Base-by-base conservation (phyloP, 2,113 vertebrate genomes). In the Lichenostomus cassidix region DNA sequence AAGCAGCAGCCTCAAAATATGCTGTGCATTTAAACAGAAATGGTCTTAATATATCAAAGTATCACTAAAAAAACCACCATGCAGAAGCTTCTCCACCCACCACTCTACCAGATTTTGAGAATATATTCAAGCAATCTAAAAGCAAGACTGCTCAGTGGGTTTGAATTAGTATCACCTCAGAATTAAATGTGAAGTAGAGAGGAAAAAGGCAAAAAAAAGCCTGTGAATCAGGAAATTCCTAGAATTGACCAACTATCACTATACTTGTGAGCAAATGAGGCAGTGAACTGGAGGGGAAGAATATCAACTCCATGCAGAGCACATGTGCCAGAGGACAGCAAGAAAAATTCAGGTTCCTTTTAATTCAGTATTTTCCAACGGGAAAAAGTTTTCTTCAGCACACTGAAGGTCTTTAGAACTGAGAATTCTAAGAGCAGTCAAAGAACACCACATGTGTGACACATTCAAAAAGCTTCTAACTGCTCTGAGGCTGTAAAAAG, bases 291-390 rank as follows among this genome's bases (percentile, higher is more conserved):
- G 37, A 71, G 47, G 65, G 39, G 18, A 83, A 19, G 31, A 74
- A 25, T 0, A 64, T 1, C 22, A 44, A 39, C 12, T 28, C 63
- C 80, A 17, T 0, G 4, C 27, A 60, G 16, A 71, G 39, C 10
- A 31, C 39, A 11, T 0, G 2, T 47, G 56, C 24, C 77, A 78
- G 23, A 59, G n/a, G 16, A 58, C 44, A 75, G 63, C 3, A 79
- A 20, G 18, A 47, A 23, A 3, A 88, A 69, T 29, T 76, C 9
- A 10, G 3, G 31, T 31, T 63, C 25, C 20, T 35, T 89, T 79
- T 28, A 63, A 77, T 24, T 46, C 59, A 56, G 4, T 23, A 25
- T 41, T n/a, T 56, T 33, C 42, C 47, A 89, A 23, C 1, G 9
- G 24, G 12, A 55, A 69, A 83, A n/a, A 4, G 2, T 60, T 65